These are phyloP conservation scores for Nezara viridula DNA, from an alignment of 2,888 invertebrate species.

Conservation along the genomic window DNA sequence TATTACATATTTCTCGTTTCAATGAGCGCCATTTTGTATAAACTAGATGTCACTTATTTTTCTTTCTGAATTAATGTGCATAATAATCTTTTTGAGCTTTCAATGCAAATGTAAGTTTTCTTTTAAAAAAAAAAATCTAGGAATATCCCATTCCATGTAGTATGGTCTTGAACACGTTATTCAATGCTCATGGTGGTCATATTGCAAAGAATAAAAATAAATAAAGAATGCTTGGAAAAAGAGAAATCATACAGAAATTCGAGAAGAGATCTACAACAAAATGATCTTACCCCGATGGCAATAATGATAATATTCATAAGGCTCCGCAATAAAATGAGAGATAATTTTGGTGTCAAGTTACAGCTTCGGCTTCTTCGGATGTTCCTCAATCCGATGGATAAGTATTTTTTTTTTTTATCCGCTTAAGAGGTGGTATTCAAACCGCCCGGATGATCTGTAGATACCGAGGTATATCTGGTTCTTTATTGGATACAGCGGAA, in stretches of 20 bases:
- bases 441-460: neutral
- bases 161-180: neutral
- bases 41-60: too few species aligned
- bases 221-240: neutral
- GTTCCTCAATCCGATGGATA: neutral
- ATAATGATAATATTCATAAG: constrained; percentile 34
- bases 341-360: neutral
- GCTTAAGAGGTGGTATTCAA: neutral
- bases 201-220: neutral
- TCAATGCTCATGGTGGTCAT: neutral
- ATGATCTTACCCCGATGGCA: neutral
- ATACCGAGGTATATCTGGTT: constrained; percentile 14
- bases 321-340: neutral
- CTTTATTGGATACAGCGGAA: neutral
- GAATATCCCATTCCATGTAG: neutral
- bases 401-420: neutral
- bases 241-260: neutral
- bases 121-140: neutral
- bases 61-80: too few species aligned
- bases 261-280: neutral
- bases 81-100: too few species aligned
- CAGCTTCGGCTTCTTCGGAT: neutral
- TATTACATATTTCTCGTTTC: too few species aligned
- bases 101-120: neutral
- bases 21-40: too few species aligned